Percentiles rank a stretch among this genome's conserved stretches.
Evolutionary conservation across 53 echinoderm and acorn worm genomes (phyloP).

Genomic region (Astropecten irregularis): DNA sequence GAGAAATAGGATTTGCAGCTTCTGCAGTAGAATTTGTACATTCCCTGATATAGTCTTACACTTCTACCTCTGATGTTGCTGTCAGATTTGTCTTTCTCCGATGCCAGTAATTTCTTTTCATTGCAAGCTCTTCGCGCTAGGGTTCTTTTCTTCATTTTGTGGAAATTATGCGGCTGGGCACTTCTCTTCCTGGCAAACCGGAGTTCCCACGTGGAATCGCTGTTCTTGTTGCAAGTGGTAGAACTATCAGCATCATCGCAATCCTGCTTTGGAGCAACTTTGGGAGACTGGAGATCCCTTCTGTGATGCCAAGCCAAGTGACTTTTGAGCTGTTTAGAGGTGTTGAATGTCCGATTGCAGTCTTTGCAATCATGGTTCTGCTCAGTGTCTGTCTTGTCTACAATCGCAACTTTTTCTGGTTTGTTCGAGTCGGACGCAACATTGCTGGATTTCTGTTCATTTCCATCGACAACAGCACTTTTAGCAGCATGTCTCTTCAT

Average conservation of each 20-base stretch:
- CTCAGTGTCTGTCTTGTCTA: not conserved
- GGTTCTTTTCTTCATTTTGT: not conserved
- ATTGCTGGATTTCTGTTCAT: no score
- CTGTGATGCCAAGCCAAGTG: conserved; percentile 6
- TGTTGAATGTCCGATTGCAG: not conserved
- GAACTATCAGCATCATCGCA: no score
- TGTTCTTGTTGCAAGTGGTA: not conserved
- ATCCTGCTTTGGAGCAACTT: no score
- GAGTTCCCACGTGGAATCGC: not conserved
- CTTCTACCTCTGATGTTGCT: not conserved
- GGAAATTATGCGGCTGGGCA: no score
- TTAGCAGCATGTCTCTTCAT: conserved; percentile 22
- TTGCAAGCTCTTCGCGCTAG: not conserved
- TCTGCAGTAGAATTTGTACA: not conserved
- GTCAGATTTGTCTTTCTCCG: not conserved
- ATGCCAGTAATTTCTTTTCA: not conserved
- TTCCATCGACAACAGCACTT: no score
- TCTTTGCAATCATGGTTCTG: not conserved
- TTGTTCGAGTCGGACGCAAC: not conserved
- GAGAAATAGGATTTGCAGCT: not conserved
- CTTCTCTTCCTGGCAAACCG: no score
- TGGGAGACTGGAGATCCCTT: not conserved
- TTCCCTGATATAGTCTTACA: not conserved
- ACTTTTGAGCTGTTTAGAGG: conserved; percentile 15
- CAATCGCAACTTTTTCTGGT: not conserved